These are phyloP conservation scores for Argyresthia goedartella DNA, from an alignment of 2,888 invertebrate genomes.

Conservation along the genomic window DNA sequence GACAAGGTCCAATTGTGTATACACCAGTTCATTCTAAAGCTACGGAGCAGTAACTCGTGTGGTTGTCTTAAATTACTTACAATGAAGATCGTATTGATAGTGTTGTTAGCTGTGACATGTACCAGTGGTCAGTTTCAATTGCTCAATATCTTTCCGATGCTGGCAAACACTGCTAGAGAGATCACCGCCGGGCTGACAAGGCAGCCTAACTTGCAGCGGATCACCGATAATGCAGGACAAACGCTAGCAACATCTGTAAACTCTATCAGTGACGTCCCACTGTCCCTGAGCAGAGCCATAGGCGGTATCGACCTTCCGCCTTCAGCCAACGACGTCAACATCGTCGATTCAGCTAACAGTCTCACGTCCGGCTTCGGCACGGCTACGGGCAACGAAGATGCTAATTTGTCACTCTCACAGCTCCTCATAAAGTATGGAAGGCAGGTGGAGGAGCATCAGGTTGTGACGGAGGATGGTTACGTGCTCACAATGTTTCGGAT, in stretches of 20 bases:
- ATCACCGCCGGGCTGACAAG: neutral
- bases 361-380: conserved; percentile 22
- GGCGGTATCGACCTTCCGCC: conserved; percentile 17
- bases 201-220: neutral
- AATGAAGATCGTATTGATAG: neutral
- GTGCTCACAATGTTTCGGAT: conserved; percentile 34
- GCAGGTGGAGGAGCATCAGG: conserved; percentile 28
- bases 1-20: neutral
- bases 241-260: conserved; percentile 19
- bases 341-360: conserved; percentile 19
- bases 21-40: neutral
- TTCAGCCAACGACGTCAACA: conserved; percentile 20
- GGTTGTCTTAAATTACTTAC: neutral
- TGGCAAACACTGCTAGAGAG: neutral
- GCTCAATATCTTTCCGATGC: neutral
- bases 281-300: conserved; percentile 15
- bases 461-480: conserved; percentile 39
- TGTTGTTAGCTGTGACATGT: neutral
- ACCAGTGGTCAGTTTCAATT: neutral
- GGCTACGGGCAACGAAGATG: conserved; percentile 32
- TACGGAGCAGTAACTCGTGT: neutral
- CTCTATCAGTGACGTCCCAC: conserved; percentile 18
- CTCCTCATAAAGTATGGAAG: conserved; percentile 37
- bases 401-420: conserved; percentile 20
- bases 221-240: conserved; percentile 13